phyloP scores from a whole-genome alignment of 2,888 invertebrate genomes.

The Ellobium chinense region DNA sequence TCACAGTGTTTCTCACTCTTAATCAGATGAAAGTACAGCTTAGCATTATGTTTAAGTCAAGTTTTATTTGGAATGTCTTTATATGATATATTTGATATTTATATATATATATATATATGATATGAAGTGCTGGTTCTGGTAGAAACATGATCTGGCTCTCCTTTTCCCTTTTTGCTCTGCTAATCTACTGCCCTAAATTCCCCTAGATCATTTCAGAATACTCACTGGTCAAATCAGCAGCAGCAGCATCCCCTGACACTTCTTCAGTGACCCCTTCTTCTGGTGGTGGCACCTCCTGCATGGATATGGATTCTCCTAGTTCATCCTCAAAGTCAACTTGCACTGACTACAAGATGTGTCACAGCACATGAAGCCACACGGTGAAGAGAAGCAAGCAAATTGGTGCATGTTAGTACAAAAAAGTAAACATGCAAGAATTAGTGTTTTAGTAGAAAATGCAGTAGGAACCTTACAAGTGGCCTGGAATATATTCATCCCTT shows the following conservation, averaged over 20 bases:
- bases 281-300: neutral
- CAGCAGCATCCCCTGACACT: neutral
- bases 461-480: too few species aligned
- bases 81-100: too few species aligned
- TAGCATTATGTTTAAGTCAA: too few species aligned
- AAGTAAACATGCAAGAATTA: too few species aligned
- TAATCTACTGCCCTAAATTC: neutral
- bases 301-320: neutral
- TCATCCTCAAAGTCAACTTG: slow-evolving; percentile 17
- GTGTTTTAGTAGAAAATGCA: too few species aligned
- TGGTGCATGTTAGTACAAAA: neutral
- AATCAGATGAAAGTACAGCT: too few species aligned
- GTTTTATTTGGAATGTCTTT: too few species aligned
- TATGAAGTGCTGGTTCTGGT: too few species aligned
- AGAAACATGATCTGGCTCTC: too few species aligned
- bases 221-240: neutral
- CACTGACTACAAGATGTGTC: neutral
- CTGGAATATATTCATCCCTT: too few species aligned
- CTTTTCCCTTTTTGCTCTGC: neutral
- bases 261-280: neutral
- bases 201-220: neutral
- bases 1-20: too few species aligned
- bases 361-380: neutral
- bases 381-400: neutral
- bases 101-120: too few species aligned